phyloP scores from a whole-genome alignment of 2,113 vertebrate species.

The Mirounga angustirostris region DNA sequence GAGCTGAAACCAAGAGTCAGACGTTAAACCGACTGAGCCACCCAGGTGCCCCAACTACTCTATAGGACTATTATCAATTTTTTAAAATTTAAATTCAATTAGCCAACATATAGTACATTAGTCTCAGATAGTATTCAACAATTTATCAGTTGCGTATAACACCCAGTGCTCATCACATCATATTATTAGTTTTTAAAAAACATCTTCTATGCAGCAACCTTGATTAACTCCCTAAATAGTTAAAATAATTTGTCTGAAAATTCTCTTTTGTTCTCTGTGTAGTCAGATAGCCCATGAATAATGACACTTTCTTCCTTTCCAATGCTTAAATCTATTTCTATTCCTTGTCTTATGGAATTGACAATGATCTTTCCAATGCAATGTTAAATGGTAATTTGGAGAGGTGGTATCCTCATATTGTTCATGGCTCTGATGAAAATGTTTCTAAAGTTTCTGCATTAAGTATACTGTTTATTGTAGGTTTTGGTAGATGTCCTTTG shows the following conservation, averaged over 20 bases:
- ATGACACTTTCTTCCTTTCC: background rate
- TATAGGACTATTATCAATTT: background rate
- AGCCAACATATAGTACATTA: no score
- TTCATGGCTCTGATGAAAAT: constrained; percentile 7
- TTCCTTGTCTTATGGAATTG: constrained; percentile 40
- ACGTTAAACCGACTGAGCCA: background rate
- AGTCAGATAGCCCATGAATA: background rate
- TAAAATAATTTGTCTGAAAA: constrained; percentile 33
- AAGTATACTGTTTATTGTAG: background rate
- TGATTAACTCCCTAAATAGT: background rate
- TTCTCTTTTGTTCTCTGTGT: background rate
- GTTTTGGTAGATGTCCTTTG: background rate
- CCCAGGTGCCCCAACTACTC: background rate
- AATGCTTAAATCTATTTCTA: background rate
- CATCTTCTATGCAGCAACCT: background rate
- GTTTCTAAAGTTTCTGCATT: constrained; percentile 6
- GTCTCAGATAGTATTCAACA: no score
- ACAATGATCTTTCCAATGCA: background rate
- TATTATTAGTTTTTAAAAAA: background rate
- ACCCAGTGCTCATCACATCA: no score
- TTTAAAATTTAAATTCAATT: background rate
- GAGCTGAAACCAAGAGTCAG: background rate
- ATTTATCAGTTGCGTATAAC: no score
- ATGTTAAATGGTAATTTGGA: constrained; percentile 29
- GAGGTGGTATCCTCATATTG: background rate